Conservation (phyloP, 2,797 vertebrate species). For the Percopsis omiscomaycus region DNA sequence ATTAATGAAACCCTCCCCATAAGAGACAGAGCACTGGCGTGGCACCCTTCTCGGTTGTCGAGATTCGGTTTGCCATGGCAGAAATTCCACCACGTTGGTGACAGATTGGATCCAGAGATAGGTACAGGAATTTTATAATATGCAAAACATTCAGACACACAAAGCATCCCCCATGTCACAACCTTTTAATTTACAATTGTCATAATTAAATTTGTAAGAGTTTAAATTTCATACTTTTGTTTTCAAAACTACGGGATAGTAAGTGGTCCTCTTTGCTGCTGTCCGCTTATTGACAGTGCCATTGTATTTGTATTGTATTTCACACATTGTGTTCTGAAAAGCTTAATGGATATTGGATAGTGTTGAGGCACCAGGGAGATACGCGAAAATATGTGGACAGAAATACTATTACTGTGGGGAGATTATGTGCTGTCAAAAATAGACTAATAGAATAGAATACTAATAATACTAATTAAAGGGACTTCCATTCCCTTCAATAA, state of each 20-base stretch:
- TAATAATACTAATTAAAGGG: background rate
- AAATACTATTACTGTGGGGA: background rate
- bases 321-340: slow-evolving; percentile 2
- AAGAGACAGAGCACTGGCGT: slow-evolving; percentile 43
- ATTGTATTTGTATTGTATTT: slow-evolving; percentile 13
- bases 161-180: background rate
- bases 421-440: background rate
- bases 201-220: slow-evolving; percentile 32
- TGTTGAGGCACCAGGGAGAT: background rate
- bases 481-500: too few relatives aligned
- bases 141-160: slow-evolving; percentile 29
- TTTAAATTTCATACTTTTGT: background rate
- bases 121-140: slow-evolving; percentile 44
- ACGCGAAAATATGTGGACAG: background rate
- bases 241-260: slow-evolving; percentile 43
- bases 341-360: background rate
- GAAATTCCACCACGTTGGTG: slow-evolving; percentile 48
- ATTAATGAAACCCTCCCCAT: slow-evolving; percentile 55
- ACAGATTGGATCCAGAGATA: slow-evolving; percentile 35
- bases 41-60: slow-evolving; percentile 36
- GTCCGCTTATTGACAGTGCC: slow-evolving; percentile 34
- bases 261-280: slow-evolving; percentile 54
- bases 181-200: slow-evolving; percentile 48
- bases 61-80: slow-evolving; percentile 42
- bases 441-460: background rate